Evolutionary conservation across 2,888 invertebrate genomes (phyloP), one percentile per base, ranked within the genome.

Genomic region (Callyntrura guangdongensis): DNA sequence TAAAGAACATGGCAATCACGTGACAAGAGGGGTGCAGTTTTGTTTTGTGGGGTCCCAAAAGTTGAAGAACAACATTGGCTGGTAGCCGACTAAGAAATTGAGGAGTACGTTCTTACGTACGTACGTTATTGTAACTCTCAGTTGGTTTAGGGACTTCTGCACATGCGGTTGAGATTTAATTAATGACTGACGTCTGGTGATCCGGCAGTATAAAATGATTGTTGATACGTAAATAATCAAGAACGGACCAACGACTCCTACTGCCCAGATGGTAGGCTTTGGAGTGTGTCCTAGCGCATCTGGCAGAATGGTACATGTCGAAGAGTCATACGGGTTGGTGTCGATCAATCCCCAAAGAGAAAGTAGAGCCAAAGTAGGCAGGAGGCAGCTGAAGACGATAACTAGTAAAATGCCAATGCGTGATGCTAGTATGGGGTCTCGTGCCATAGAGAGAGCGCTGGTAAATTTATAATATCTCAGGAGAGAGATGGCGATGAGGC

Each of bases 281-380:
- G 86, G 86, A 12, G 90, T 17, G 4, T 25, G 25, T 5, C 85
- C 86, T 0, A n/a, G 0, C 0, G 0, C 6, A 20, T 90, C 90
- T 14, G 90, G 90, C 0, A 90, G 56, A 17, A 86, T 86, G 14
- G 86, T 86, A 27, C 90, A 90, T 1, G 56, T 36, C 0, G 90
- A 14, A 0, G 25, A 2, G 27, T 90, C 90, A 0, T 36, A 20
- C 0, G 81, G 90, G 0, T 81, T 69, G 9, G n/a, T 22, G 0
- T 17, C 81, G 2, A 86, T 69, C 3, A 2, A 36, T 0, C 86
- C 90, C 86, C 90, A 90, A 14, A 86, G 0, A 0, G 27, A 0
- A 3, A 64, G 11, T 4, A 86, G 22, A 0, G 86, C 3, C 0
- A 86, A 61, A 0, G 36, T 9, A 4, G 86, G 25, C 0, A 56